phyloP scores from a whole-genome alignment of 2,113 vertebrate species.

The Pterophyllum scalare region DNA sequence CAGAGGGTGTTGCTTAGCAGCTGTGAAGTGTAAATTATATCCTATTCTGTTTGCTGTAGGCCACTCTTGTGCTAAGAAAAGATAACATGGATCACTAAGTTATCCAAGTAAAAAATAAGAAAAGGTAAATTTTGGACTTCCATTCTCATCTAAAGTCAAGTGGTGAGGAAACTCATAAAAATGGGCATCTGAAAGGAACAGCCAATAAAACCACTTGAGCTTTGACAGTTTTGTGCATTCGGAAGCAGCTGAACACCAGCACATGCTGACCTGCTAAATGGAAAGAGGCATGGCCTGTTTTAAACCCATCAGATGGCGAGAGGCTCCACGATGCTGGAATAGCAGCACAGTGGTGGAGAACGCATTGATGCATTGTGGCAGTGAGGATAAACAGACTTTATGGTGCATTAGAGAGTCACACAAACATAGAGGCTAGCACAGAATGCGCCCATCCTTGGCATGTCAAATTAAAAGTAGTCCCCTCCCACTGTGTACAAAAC shows the following conservation, averaged over 20 bases:
- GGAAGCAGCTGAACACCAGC: slow-evolving; percentile 37
- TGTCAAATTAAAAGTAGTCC: slow-evolving; percentile 70
- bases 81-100: slow-evolving; percentile 20
- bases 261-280: slow-evolving; percentile 58
- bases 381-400: slow-evolving; percentile 76
- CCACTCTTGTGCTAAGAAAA: slow-evolving; percentile 11
- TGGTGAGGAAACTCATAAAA: slow-evolving; percentile 56
- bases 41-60: slow-evolving; percentile 27
- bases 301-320: slow-evolving; percentile 39
- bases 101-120: neutral
- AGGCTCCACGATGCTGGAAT: slow-evolving; percentile 48
- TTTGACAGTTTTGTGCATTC: slow-evolving; percentile 66
- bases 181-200: slow-evolving; percentile 56
- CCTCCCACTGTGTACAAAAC: slow-evolving; percentile 56
- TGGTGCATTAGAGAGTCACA: slow-evolving; percentile 72
- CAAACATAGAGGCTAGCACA: slow-evolving; percentile 36
- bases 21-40: slow-evolving; percentile 28
- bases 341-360: slow-evolving; percentile 48
- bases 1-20: slow-evolving; percentile 17
- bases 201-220: slow-evolving; percentile 73
- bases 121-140: slow-evolving; percentile 30
- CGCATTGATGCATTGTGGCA: slow-evolving; percentile 61
- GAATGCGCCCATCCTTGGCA: slow-evolving; percentile 38
- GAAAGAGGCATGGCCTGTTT: slow-evolving; percentile 41
- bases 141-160: slow-evolving; percentile 58